Evolutionary conservation across 2,888 invertebrate species (phyloP).

Genomic region (Ochropleura plecta): DNA sequence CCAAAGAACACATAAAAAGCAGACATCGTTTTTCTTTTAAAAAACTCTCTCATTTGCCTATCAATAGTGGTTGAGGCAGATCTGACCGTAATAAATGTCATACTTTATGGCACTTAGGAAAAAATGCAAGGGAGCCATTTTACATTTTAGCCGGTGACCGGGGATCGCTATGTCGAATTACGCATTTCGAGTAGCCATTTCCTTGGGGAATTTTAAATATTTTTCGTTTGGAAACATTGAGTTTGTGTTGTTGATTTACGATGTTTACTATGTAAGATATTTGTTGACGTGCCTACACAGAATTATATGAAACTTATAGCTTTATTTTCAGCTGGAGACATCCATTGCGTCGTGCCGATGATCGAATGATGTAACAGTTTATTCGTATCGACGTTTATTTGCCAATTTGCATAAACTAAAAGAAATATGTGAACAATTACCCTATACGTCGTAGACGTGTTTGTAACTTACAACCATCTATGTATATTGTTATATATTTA

Average conservation of each 20-base stretch:
- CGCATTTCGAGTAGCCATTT: constrained; percentile 86
- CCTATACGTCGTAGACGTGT: neutral
- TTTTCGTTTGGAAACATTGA: constrained; percentile 67
- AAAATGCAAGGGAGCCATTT: constrained; percentile 91
- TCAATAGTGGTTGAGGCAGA: constrained; percentile 90
- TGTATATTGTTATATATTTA: neutral
- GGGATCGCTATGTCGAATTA: constrained; percentile 88
- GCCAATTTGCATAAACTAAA: neutral
- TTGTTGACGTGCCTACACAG: constrained; percentile 31
- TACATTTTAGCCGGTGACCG: constrained; percentile 89
- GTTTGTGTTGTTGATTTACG: constrained; percentile 68
- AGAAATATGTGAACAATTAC: neutral
- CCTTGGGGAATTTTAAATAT: constrained; percentile 84
- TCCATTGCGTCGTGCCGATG: neutral
- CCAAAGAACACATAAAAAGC: constrained; percentile 90
- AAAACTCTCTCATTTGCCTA: constrained; percentile 91
- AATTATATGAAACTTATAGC: constrained; percentile 32
- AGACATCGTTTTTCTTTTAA: constrained; percentile 91
- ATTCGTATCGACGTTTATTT: neutral
- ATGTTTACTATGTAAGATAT: constrained; percentile 60
- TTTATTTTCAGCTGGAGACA: constrained; percentile 18
- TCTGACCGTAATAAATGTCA: constrained; percentile 91
- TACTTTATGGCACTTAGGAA: constrained; percentile 90
- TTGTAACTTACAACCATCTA: neutral
- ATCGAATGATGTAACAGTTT: neutral